Percentiles rank a stretch among this genome's conserved stretches.
Conservation (phyloP, 92 coral and sea anemone genomes). For the Zoanthus sansibaricus region DNA sequence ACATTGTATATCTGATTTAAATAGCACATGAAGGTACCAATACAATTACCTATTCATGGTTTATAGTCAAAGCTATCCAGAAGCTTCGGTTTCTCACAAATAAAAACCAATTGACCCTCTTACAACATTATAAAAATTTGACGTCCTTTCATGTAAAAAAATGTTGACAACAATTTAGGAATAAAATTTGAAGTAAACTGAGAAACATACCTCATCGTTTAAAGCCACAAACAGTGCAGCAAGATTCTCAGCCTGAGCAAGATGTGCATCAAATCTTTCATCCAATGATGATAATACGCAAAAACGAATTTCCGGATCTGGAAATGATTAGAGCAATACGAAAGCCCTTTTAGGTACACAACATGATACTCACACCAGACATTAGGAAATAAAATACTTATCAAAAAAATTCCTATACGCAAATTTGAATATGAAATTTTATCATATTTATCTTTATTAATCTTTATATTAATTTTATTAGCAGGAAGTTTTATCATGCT, state of each 20-base stretch:
- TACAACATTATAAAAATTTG: not conserved
- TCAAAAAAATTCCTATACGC: not conserved
- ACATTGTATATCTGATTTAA: not conserved
- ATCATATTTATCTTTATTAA: too few species aligned
- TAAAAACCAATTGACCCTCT: too few species aligned
- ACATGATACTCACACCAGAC: not conserved
- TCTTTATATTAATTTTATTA: too few species aligned
- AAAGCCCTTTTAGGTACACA: not conserved
- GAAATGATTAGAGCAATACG: not conserved
- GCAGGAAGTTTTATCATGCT: too few species aligned
- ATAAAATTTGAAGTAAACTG: not conserved
- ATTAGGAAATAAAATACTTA: not conserved
- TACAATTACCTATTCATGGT: too few species aligned
- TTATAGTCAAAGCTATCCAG: too few species aligned
- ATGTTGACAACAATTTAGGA: not conserved
- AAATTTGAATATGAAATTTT: too few species aligned
- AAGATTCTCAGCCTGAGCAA: conserved; percentile 97
- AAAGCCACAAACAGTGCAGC: conserved; percentile 97
- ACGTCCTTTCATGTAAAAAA: not conserved
- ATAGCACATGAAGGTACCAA: too few species aligned
- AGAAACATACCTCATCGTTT: conserved; percentile 84
- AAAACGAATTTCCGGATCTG: conserved; percentile 96
- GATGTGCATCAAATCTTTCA: conserved; percentile 98
- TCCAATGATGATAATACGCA: conserved; percentile 96
- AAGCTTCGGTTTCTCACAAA: too few species aligned